phyloP scores from a whole-genome alignment of 1,140 invertebrate species.

The Orchestia grillus region DNA sequence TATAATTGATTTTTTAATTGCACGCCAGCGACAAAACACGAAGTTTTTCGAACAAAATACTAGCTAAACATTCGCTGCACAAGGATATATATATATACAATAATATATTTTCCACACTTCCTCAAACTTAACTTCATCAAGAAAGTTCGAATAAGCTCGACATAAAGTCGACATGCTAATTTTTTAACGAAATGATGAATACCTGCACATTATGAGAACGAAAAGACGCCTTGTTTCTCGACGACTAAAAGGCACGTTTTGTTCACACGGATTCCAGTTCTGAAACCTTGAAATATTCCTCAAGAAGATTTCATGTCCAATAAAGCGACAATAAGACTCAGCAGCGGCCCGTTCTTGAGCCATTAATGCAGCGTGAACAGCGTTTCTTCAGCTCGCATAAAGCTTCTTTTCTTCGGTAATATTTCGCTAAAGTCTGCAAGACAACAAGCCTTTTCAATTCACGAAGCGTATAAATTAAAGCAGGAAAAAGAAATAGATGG shows the following conservation, averaged over 20 bases:
- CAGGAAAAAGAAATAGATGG: background rate
- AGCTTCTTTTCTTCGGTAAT: background rate
- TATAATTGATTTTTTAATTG: background rate
- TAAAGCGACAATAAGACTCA: background rate
- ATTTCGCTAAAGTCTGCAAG: background rate
- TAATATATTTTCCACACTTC: background rate
- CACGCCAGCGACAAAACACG: background rate
- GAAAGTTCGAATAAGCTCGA: background rate
- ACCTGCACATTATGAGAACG: background rate
- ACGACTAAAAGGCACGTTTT: background rate
- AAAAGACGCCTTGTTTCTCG: background rate
- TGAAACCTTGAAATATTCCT: conserved; percentile 1
- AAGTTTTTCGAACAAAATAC: background rate
- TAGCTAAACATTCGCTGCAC: background rate
- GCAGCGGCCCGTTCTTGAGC: background rate
- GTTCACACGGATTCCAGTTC: background rate
- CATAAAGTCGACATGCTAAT: background rate
- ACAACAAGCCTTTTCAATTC: background rate
- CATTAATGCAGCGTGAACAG: background rate
- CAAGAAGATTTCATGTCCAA: background rate
- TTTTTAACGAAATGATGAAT: background rate
- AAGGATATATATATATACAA: background rate
- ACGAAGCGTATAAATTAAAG: background rate
- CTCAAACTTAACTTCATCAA: background rate
- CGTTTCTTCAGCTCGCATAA: background rate